Conservation (phyloP, 1,140 invertebrate species). For the Bemisia tabaci region DNA sequence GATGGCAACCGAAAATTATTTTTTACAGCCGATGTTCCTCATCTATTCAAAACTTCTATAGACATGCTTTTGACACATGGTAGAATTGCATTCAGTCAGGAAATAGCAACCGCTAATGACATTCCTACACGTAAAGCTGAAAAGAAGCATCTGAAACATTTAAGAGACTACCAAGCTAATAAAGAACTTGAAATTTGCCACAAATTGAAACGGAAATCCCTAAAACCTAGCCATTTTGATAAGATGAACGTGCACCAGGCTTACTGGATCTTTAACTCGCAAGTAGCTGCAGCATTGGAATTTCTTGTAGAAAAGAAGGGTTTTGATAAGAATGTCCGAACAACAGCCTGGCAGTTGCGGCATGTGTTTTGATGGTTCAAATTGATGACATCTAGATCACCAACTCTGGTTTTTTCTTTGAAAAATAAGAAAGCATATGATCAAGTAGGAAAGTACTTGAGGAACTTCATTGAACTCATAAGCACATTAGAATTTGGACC, state of each 20-base stretch:
- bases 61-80: slow-evolving; percentile 1
- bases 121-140: not conserved
- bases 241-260: not conserved
- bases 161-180: not conserved
- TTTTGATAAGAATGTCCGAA: not conserved
- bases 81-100: not conserved
- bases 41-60: slow-evolving; percentile 2
- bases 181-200: not conserved
- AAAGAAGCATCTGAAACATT: not conserved
- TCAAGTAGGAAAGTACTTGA: too few species aligned
- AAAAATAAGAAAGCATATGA: too few species aligned
- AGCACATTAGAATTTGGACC: too few species aligned
- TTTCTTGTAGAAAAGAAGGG: not conserved
- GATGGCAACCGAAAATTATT: not conserved
- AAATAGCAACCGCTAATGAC: not conserved
- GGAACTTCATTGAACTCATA: too few species aligned
- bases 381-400: too few species aligned
- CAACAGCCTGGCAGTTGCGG: not conserved
- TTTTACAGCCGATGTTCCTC: slow-evolving; percentile 7
- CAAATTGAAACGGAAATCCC: not conserved
- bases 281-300: not conserved
- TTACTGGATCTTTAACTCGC: not conserved
- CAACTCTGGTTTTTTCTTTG: too few species aligned
- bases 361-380: too few species aligned
- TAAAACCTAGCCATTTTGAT: not conserved